These are phyloP conservation scores for Falco rusticolus DNA, from an alignment of 2,797 vertebrate genomes.

Conservation along the genomic window DNA sequence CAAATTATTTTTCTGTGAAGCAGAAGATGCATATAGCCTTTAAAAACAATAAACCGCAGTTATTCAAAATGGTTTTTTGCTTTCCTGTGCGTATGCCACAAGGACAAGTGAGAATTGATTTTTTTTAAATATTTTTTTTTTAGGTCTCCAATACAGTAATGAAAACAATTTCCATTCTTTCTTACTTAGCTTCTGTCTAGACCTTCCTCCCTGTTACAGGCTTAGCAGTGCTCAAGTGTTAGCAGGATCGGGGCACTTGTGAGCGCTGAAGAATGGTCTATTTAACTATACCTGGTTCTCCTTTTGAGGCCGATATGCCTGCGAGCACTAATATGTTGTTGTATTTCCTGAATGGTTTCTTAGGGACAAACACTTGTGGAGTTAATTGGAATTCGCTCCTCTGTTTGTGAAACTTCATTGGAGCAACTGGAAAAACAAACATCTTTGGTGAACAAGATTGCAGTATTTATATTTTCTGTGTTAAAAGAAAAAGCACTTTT, in stretches of 20 bases:
- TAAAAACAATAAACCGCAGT: background rate
- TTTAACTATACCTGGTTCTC: slow-evolving; percentile 22
- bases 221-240: slow-evolving; percentile 7
- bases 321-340: background rate
- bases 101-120: slow-evolving; percentile 19
- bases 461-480: background rate
- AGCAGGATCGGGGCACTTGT: slow-evolving; percentile 50
- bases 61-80: background rate
- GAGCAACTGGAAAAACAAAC: slow-evolving; percentile 54
- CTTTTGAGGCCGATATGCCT: background rate
- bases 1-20: slow-evolving; percentile 10
- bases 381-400: slow-evolving; percentile 56
- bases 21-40: background rate
- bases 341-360: slow-evolving; percentile 47
- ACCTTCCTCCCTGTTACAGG: background rate
- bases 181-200: slow-evolving; percentile 37
- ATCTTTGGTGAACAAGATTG: background rate
- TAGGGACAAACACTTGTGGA: slow-evolving; percentile 47
- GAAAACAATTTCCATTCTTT: slow-evolving; percentile 46
- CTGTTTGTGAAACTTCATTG: slow-evolving; percentile 26
- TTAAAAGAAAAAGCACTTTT: background rate
- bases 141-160: background rate
- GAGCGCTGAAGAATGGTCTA: slow-evolving; percentile 19
- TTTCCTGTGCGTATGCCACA: background rate
- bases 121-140: background rate